Evolutionary conservation across 92 coral and sea anemone species (phyloP).

Genomic region (Muricea muricata): DNA sequence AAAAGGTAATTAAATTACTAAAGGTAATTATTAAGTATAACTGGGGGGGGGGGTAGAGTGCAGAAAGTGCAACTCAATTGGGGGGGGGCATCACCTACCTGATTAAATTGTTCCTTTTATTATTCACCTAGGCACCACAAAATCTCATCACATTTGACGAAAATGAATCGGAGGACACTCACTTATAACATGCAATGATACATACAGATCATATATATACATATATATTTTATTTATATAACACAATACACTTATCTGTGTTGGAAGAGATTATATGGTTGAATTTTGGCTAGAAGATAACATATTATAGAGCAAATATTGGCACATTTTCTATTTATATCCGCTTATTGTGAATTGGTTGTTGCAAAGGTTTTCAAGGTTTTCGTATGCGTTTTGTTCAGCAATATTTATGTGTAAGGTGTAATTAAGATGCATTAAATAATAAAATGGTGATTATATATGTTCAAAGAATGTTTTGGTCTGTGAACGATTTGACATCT

Average conservation of each 20-base stretch:
- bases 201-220: slow-evolving; percentile 4
- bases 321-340: background rate
- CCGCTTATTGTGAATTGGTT: background rate
- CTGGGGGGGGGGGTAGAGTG: no score
- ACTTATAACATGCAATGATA: background rate
- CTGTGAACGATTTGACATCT: no score
- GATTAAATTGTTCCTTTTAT: no score
- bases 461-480: no score
- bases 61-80: no score
- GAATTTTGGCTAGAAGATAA: background rate
- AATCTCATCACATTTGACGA: slow-evolving; percentile 91
- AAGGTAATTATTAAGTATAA: no score
- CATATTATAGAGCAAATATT: background rate
- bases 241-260: slow-evolving; percentile 2
- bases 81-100: no score
- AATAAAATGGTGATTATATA: background rate
- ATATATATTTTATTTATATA: slow-evolving; percentile 26
- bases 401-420: background rate
- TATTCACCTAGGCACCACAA: slow-evolving; percentile 70
- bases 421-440: background rate
- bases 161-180: slow-evolving; percentile 62
- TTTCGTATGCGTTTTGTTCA: background rate
- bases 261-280: background rate
- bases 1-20: slow-evolving; percentile 24
- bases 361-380: background rate